Evolutionary conservation across 1,140 invertebrate genomes (phyloP).

Genomic region (Drosophila sp.): DNA sequence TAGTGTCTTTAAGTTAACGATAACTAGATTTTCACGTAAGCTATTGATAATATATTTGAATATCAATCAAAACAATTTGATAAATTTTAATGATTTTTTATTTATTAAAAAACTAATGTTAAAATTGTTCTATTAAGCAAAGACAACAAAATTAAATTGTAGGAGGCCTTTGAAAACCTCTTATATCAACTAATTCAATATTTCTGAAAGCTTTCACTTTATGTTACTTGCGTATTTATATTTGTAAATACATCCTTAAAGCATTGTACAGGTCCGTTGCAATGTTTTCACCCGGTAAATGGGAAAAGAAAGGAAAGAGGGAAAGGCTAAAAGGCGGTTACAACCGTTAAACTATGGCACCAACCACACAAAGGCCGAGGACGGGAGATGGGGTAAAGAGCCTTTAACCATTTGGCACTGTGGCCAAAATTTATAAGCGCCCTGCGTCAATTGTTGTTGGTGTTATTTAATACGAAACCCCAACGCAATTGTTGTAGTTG

Average conservation of each 20-base stretch:
- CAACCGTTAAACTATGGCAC: constrained; percentile 38
- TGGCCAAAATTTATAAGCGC: constrained; percentile 79
- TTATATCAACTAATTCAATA: too few relatives aligned
- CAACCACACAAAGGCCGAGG: constrained; percentile 12
- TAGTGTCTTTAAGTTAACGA: too few relatives aligned
- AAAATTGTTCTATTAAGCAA: too few relatives aligned
- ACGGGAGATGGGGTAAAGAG: not conserved
- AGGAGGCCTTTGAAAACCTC: too few relatives aligned
- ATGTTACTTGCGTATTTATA: not conserved
- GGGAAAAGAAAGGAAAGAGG: not conserved
- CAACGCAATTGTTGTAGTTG: constrained; percentile 79
- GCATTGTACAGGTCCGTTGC: not conserved
- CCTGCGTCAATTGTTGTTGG: constrained; percentile 62
- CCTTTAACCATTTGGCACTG: constrained; percentile 45
- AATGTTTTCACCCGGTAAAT: constrained; percentile 21
- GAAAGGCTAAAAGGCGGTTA: constrained; percentile 1
- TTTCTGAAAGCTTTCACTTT: not conserved
- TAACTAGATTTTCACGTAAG: too few relatives aligned
- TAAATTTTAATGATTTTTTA: too few relatives aligned
- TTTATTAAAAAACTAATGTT: too few relatives aligned
- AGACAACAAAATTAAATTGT: too few relatives aligned
- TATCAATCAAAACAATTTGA: too few relatives aligned
- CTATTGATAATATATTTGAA: too few relatives aligned
- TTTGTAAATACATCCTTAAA: not conserved
- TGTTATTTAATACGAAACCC: constrained; percentile 75